These are phyloP conservation scores for Neria commutata DNA, from an alignment of 2,888 invertebrate species.

Conservation along the genomic window DNA sequence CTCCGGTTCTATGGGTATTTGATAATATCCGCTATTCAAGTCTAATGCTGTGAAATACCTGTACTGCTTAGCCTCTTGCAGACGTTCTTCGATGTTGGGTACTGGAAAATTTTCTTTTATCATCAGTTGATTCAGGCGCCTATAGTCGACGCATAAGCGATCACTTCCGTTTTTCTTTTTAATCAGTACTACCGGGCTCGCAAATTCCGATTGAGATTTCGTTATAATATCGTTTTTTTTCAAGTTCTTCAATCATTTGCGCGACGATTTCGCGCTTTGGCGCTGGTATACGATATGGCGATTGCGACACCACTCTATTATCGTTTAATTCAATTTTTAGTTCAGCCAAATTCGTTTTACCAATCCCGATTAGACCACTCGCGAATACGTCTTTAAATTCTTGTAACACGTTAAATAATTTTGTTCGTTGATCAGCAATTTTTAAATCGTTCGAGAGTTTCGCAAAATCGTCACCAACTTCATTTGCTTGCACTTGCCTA, in stretches of 20 bases:
- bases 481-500: too few species aligned
- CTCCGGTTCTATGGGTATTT: conserved; percentile 9
- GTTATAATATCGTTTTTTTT: conserved; percentile 23
- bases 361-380: too few species aligned
- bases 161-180: conserved; percentile 26
- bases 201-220: conserved; percentile 24
- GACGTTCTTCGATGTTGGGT: conserved; percentile 27
- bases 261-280: conserved; percentile 18
- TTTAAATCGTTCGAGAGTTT: too few species aligned
- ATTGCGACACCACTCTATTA: conserved; percentile 11
- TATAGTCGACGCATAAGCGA: conserved; percentile 21
- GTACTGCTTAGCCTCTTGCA: conserved; percentile 20
- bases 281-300: conserved; percentile 25
- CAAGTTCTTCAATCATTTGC: conserved; percentile 23
- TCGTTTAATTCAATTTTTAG: conserved; percentile 24
- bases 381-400: too few species aligned
- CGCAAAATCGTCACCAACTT: too few species aligned
- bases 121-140: conserved; percentile 22
- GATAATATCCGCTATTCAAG: conserved; percentile 22
- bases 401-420: too few species aligned
- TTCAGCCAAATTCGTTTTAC: conserved; percentile 16
- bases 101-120: conserved; percentile 24
- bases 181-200: conserved; percentile 28
- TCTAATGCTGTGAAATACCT: conserved; percentile 23
- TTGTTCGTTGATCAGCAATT: too few species aligned